A percentile compares a stretch with the other conserved stretches of the same genome.
phyloP scores from a whole-genome alignment of 1,140 invertebrate genomes.

The Neelides sp. region DNA sequence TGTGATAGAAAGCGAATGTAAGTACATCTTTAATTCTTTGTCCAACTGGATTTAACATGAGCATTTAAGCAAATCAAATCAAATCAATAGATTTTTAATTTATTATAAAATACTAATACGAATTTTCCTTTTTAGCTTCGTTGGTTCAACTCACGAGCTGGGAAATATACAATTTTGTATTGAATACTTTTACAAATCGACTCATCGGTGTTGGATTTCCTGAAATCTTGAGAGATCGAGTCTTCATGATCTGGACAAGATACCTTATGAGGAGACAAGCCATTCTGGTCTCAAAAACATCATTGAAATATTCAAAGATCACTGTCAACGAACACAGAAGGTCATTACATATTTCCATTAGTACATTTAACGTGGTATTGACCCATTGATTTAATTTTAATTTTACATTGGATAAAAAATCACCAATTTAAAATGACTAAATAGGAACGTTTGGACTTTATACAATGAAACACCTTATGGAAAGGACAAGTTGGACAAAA shows the following conservation, averaged over 20 bases:
- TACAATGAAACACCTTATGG: no score
- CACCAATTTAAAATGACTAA: no score
- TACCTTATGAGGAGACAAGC: slow-evolving; percentile 48
- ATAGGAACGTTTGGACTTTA: no score
- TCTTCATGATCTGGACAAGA: slow-evolving; percentile 49
- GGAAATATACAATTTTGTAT: slow-evolving; percentile 52
- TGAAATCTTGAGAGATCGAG: slow-evolving; percentile 42
- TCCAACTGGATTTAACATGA: background rate
- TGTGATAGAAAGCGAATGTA: slow-evolving; percentile 20
- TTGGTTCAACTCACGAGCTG: slow-evolving; percentile 44
- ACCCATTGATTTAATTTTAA: no score
- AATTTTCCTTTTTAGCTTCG: slow-evolving; percentile 22
- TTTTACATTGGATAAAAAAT: no score
- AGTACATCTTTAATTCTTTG: background rate
- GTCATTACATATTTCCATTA: no score
- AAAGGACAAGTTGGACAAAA: no score
- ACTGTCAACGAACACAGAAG: no score
- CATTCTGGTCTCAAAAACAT: no score
- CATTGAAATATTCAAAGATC: no score
- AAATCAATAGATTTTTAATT: slow-evolving; percentile 11
- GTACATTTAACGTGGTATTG: no score
- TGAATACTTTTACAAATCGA: slow-evolving; percentile 48
- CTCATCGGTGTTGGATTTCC: slow-evolving; percentile 43
- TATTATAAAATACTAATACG: no score
- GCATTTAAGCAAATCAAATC: slow-evolving; percentile 12